Conservation (phyloP, 2,797 vertebrate species). For the Clarias laeviceps region DNA sequence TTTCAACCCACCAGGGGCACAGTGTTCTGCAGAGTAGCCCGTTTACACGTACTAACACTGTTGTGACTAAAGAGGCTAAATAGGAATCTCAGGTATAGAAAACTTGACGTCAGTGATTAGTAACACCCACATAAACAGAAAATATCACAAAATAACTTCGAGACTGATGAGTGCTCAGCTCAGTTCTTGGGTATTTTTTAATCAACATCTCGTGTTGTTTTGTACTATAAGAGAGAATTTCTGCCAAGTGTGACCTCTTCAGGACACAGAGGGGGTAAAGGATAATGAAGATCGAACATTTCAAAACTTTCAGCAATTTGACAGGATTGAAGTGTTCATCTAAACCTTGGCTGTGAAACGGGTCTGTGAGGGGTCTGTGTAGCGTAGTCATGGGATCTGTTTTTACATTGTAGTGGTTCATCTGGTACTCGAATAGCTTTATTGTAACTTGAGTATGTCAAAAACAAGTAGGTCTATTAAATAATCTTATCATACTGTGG, state of each 20-base stretch:
- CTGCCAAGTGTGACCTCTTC: neutral
- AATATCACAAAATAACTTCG: neutral
- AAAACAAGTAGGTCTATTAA: neutral
- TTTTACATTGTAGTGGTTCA: neutral
- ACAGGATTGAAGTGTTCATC: neutral
- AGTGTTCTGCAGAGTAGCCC: neutral
- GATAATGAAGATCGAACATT: neutral
- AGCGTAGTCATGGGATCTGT: neutral
- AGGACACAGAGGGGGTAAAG: neutral
- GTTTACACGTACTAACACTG: neutral
- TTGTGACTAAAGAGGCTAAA: neutral
- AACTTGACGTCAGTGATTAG: neutral
- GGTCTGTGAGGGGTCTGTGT: neutral
- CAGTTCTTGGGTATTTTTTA: neutral
- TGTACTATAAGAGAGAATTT: neutral
- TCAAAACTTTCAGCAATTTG: neutral
- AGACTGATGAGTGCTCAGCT: neutral
- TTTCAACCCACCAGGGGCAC: neutral
- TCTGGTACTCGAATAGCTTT: too few species aligned
- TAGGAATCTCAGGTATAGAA: neutral
- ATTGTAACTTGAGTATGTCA: neutral
- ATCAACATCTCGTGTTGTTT: neutral
- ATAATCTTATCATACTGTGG: neutral
- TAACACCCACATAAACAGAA: neutral
- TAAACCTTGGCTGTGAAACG: neutral